Evolutionary conservation across 2,888 invertebrate species (phyloP).

Genomic region (Campoletis raptor): DNA sequence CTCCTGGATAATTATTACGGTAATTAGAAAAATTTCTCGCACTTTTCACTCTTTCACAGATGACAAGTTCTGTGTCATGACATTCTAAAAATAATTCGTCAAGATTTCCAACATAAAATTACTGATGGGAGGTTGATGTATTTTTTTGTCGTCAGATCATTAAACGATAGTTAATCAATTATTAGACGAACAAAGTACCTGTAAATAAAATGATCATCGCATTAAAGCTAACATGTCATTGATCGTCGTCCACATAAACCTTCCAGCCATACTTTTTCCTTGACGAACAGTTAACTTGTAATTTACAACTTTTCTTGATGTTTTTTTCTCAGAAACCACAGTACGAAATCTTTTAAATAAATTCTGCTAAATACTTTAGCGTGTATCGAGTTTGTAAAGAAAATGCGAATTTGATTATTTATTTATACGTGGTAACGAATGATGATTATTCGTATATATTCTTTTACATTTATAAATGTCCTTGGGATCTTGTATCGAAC

Average conservation of each 20-base stretch:
- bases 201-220: background rate
- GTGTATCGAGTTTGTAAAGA: no score
- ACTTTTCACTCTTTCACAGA: background rate
- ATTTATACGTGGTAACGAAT: no score
- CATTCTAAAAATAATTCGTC: background rate
- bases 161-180: background rate
- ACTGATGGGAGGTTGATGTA: background rate
- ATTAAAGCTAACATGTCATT: background rate
- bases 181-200: background rate
- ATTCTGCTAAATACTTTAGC: no score
- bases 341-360: no score
- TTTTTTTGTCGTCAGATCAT: background rate
- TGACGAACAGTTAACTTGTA: no score
- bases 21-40: constrained; percentile 33
- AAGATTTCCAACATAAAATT: background rate
- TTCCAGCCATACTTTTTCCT: no score
- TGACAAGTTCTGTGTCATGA: background rate
- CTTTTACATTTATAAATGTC: no score
- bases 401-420: no score
- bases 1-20: constrained; percentile 44
- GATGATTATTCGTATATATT: no score
- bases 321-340: no score
- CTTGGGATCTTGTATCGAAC: no score
- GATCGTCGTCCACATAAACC: background rate
- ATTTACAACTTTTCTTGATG: no score